Percentiles rank a stretch among this genome's conserved stretches.
These are phyloP conservation scores for Brienomyrus brachyistius DNA, from an alignment of 2,113 vertebrate genomes.

Conservation along the genomic window DNA sequence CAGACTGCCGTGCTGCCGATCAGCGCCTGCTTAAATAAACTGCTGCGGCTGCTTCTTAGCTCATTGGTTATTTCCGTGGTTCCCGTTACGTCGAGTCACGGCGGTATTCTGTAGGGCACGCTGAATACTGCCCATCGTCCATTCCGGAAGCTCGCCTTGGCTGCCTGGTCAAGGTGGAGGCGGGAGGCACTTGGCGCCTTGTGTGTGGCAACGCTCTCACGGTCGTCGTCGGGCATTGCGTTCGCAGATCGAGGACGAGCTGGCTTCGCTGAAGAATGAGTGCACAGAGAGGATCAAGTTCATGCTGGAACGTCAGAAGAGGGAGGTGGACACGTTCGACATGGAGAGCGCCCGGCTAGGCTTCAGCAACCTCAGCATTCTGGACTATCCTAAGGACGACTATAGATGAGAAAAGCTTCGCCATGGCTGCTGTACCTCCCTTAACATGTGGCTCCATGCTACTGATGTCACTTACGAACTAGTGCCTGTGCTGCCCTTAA, in stretches of 20 bases:
- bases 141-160: neutral
- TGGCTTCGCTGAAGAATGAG: slow-evolving; percentile 95
- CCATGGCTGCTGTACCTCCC: slow-evolving; percentile 15
- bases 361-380: slow-evolving; percentile 83
- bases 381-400: slow-evolving; percentile 97
- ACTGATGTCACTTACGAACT: slow-evolving; percentile 78
- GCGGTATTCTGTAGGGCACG: neutral
- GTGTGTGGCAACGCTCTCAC: neutral
- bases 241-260: slow-evolving; percentile 92
- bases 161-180: neutral
- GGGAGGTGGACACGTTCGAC: slow-evolving; percentile 89
- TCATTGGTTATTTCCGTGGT: neutral
- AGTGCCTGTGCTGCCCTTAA: slow-evolving; percentile 81
- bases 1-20: neutral
- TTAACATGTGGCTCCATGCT: slow-evolving; percentile 63
- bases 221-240: neutral
- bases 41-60: neutral
- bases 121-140: neutral
- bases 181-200: neutral
- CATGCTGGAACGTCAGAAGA: slow-evolving; percentile 89
- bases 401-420: slow-evolving; percentile 84
- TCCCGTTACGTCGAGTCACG: neutral
- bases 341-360: slow-evolving; percentile 94
- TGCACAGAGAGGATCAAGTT: slow-evolving; percentile 92
- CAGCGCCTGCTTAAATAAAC: neutral